Percentiles rank a stretch among this genome's conserved stretches.
phyloP scores from a whole-genome alignment of 2,797 vertebrate genomes.

The Channa striata region DNA sequence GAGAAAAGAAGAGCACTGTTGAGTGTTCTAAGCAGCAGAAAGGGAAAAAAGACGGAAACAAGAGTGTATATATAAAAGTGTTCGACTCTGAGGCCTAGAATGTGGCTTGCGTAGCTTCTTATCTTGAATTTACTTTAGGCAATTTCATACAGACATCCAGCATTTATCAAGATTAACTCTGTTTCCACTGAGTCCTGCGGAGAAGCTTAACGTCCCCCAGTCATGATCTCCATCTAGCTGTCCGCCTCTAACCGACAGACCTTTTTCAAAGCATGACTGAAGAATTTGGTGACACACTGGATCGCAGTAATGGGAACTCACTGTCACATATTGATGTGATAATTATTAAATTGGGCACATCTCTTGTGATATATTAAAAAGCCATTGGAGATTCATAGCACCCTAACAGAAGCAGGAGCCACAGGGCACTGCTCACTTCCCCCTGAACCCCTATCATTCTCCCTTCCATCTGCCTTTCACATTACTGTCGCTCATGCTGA shows the following conservation, averaged over 20 bases:
- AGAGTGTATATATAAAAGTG: slow-evolving; percentile 27
- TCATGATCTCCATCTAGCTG: slow-evolving; percentile 47
- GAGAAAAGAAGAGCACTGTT: slow-evolving; percentile 16
- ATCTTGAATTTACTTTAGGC: slow-evolving; percentile 62
- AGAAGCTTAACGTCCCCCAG: slow-evolving; percentile 54
- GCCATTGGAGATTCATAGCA: slow-evolving; percentile 62
- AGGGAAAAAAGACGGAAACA: slow-evolving; percentile 21
- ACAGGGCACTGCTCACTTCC: slow-evolving; percentile 62
- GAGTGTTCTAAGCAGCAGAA: slow-evolving; percentile 24
- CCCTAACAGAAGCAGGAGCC: slow-evolving; percentile 50
- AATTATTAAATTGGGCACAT: slow-evolving; percentile 74
- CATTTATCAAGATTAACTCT: slow-evolving; percentile 68
- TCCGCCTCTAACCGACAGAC: slow-evolving; percentile 30
- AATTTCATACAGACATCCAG: slow-evolving; percentile 66
- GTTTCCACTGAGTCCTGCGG: slow-evolving; percentile 36
- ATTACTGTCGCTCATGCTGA: slow-evolving; percentile 61
- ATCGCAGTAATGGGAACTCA: slow-evolving; percentile 9
- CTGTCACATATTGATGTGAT: slow-evolving; percentile 63
- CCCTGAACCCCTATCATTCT: slow-evolving; percentile 57
- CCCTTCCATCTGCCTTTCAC: slow-evolving; percentile 69
- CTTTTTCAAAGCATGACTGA: slow-evolving; percentile 41
- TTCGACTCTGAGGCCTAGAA: slow-evolving; percentile 16
- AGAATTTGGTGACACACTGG: slow-evolving; percentile 19
- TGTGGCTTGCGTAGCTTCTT: slow-evolving; percentile 32
- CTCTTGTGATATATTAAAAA: slow-evolving; percentile 71